phyloP scores from a whole-genome alignment of 1,140 invertebrate species.

The Cydia splendana region DNA sequence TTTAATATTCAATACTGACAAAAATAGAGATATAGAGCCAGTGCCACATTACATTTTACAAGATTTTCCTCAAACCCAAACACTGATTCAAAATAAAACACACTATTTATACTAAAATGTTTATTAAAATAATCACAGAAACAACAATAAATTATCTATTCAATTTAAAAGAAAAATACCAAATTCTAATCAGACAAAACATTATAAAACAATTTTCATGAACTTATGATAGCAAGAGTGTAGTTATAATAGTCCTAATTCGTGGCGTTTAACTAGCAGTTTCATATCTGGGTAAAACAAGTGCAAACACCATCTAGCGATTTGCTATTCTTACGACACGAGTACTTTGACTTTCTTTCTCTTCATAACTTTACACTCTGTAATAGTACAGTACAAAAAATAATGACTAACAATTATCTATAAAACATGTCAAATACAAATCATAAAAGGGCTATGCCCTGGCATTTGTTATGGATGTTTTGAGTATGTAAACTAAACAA shows the following conservation, averaged over 20 bases:
- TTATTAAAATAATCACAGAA: slow-evolving; percentile 67
- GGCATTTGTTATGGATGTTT: slow-evolving; percentile 37
- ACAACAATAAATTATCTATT: slow-evolving; percentile 64
- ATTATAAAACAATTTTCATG: slow-evolving; percentile 41
- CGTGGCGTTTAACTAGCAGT: background rate
- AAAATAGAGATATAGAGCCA: no score
- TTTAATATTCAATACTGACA: no score
- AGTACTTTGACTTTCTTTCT: background rate
- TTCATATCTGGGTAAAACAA: background rate
- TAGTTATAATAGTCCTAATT: slow-evolving; percentile 31
- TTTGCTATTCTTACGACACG: background rate
- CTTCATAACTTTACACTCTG: background rate
- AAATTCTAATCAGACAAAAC: slow-evolving; percentile 49
- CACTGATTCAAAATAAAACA: slow-evolving; percentile 33
- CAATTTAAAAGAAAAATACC: slow-evolving; percentile 52
- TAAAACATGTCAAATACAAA: slow-evolving; percentile 32
- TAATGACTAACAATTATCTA: slow-evolving; percentile 35
- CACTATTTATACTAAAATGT: slow-evolving; percentile 44
- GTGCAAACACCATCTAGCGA: background rate
- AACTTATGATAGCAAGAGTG: slow-evolving; percentile 32
- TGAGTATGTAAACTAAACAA: slow-evolving; percentile 49
- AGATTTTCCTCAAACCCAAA: no score
- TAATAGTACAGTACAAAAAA: slow-evolving; percentile 31
- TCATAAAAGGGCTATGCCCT: slow-evolving; percentile 47
- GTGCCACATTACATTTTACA: no score